Evolutionary conservation across 2,113 vertebrate genomes (phyloP).

Genomic region (Sceloporus tristichus): DNA sequence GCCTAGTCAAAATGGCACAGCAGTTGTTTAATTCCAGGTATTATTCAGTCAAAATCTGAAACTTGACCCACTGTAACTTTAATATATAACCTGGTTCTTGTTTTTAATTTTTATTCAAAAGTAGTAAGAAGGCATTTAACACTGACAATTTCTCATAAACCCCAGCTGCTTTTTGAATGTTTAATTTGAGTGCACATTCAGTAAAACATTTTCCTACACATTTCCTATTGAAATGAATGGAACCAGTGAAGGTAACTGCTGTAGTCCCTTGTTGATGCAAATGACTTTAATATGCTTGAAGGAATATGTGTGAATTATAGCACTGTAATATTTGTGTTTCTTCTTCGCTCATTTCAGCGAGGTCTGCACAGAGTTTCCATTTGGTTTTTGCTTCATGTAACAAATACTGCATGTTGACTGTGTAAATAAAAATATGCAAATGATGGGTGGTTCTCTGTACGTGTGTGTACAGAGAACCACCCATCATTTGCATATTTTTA

Average conservation of each 20-base stretch:
- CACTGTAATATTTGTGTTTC: not conserved
- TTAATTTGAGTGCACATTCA: not conserved
- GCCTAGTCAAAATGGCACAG: not conserved
- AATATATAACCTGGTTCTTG: not conserved
- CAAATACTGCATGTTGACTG: not conserved
- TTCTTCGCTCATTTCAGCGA: not conserved
- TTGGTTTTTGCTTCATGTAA: not conserved
- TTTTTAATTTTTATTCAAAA: conserved; percentile 19
- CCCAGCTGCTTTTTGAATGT: not conserved
- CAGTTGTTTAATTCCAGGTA: not conserved
- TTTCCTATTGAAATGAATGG: not conserved
- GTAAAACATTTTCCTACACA: not conserved
- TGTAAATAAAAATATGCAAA: not conserved
- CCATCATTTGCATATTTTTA: not conserved
- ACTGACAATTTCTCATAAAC: conserved; percentile 30
- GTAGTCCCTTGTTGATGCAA: not conserved
- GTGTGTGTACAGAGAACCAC: not conserved
- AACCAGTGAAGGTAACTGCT: not conserved
- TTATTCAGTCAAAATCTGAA: no score
- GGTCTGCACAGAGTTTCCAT: not conserved
- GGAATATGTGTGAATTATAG: not conserved
- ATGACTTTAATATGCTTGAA: not conserved
- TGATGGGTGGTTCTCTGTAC: not conserved
- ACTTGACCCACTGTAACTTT: not conserved
- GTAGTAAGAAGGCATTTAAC: not conserved